Percentiles rank a stretch among this genome's conserved stretches.
phyloP scores from a whole-genome alignment of 2,113 vertebrate genomes.

The Gyps fulvus region DNA sequence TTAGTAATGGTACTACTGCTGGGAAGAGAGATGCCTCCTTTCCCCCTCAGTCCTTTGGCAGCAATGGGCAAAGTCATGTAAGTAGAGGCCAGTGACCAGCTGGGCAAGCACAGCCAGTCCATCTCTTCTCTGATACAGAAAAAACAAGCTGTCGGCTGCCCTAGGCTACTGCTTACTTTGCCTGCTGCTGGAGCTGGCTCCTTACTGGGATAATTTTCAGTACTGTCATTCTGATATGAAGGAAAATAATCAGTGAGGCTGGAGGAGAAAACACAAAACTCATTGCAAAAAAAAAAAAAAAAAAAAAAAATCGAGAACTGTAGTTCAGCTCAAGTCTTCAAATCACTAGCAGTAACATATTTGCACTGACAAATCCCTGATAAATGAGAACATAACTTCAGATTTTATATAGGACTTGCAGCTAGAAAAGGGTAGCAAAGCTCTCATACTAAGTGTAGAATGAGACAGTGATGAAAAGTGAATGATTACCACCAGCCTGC shows the following conservation, averaged over 20 bases:
- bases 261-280: neutral
- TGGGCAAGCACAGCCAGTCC: neutral
- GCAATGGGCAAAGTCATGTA: neutral
- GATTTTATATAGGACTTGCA: neutral
- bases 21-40: neutral
- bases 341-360: neutral
- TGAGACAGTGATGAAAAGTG: neutral
- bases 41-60: neutral
- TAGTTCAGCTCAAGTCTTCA: neutral
- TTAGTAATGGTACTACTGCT: neutral
- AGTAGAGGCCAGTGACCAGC: neutral
- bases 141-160: neutral
- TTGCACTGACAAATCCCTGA: neutral
- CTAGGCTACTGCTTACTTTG: neutral
- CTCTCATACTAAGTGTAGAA: neutral
- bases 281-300: neutral
- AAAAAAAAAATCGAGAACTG: neutral
- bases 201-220: neutral
- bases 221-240: neutral
- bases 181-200: neutral
- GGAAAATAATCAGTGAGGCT: neutral
- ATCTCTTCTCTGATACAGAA: neutral
- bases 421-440: neutral
- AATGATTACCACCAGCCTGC: conserved; percentile 1
- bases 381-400: conserved; percentile 12